These are phyloP conservation scores for Drosophila nigrodunni DNA, from an alignment of 1,140 invertebrate species.

Conservation along the genomic window DNA sequence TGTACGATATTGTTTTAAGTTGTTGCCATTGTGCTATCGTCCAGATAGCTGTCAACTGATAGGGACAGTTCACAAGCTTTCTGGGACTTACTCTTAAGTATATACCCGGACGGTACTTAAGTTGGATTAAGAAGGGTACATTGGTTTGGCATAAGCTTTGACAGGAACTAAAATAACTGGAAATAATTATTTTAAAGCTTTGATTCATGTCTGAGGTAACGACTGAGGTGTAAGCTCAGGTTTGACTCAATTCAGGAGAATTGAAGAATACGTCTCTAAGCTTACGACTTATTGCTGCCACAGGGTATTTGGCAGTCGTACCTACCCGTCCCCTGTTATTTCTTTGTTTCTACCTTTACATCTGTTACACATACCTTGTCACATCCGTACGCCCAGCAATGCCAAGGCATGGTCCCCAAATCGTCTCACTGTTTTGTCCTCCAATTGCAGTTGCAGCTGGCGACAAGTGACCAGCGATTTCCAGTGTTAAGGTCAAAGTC, in stretches of 20 bases:
- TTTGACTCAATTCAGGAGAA: no score
- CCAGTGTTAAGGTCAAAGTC: conserved; percentile 81
- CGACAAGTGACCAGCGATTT: conserved; percentile 39
- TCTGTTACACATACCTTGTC: neutral
- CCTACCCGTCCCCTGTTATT: neutral
- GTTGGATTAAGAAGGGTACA: no score
- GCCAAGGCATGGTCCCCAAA: conserved; percentile 32
- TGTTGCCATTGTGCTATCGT: conserved; percentile 44
- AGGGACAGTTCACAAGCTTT: conserved; percentile 1
- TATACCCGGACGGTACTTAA: neutral
- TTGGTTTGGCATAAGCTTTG: no score
- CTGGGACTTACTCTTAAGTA: neutral
- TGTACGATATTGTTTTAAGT: conserved; percentile 48
- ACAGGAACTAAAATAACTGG: no score
- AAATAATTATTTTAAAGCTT: no score
- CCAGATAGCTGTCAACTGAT: conserved; percentile 27
- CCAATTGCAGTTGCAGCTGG: conserved; percentile 28
- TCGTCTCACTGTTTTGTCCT: conserved; percentile 12
- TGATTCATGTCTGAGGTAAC: no score
- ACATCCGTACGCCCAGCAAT: conserved; percentile 36
- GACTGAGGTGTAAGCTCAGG: no score
- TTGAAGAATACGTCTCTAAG: no score
- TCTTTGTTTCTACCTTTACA: conserved; percentile 1
- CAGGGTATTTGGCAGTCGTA: no score
- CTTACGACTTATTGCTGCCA: no score